Base-by-base conservation (phyloP, 2,888 invertebrate genomes). In the Caradrina clavipalpis region DNA sequence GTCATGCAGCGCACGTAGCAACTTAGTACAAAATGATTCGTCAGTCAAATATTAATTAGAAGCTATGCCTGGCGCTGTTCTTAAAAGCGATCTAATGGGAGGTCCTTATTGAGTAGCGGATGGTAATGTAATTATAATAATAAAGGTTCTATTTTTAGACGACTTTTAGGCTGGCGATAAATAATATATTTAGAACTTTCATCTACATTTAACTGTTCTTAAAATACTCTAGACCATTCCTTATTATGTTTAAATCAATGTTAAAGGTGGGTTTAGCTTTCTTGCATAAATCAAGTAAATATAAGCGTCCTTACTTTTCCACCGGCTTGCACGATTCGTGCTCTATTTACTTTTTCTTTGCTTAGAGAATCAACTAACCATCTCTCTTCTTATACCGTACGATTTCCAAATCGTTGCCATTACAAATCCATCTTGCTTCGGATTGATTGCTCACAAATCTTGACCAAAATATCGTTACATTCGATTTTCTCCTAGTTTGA, bases 1-100 rank as follows among this genome's bases (percentile, higher is more conserved):
- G 59, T 6, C 45, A 63, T 2, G 6, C 49, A 11, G 0, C n/a
- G 21, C 80, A 76, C 76, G 76, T 79, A 79, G n/a, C 6, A 22
- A 74, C 80, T 76, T 76, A 79, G 62, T 63, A 78, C 62, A 55
- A 79, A 79, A 53, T 79, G 80, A 74, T 74, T 63, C 76, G 79
- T 74, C 53, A 68, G 49, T 15, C 80, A 76, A 76, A 76, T 76
- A 79, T 68, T 78, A 76, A 76, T 76, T 76, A 78, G 35, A 45
- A 2, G 4, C 8, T 1, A 10, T n/a, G 54, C 6, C 55, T 11
- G 51, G 51, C 45, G 69, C 42, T 68, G 54, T 69, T 76, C 49
- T 70, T 35, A 8, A 76, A 76, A 70, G 47, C 15, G 0, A 57
- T 70, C 6, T 76, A 77, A 61, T 61, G 42, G 61, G 73, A 61